phyloP scores from a whole-genome alignment of 2,888 invertebrate genomes.

The Amblyjoppa proteus region DNA sequence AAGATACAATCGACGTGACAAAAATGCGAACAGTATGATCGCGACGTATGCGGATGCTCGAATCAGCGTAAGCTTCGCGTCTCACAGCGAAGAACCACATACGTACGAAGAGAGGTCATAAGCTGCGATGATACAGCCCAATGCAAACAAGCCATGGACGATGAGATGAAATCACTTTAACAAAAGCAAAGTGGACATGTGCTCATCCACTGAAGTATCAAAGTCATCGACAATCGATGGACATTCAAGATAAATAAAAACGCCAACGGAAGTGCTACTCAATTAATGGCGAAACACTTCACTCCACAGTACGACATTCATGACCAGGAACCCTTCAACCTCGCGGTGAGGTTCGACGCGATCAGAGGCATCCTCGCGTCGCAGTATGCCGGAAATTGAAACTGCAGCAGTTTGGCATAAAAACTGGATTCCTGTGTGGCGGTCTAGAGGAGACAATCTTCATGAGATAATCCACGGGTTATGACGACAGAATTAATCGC shows the following conservation, averaged over 20 bases:
- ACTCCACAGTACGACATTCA: conserved; percentile 72
- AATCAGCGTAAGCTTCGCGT: too few relatives aligned
- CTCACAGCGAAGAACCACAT: too few relatives aligned
- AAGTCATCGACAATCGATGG: conserved; percentile 67
- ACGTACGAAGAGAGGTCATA: too few relatives aligned
- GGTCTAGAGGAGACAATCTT: conserved; percentile 77
- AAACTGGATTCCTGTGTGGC: conserved; percentile 77
- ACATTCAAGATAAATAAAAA: conserved; percentile 69
- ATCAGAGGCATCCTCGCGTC: conserved; percentile 72
- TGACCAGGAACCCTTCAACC: conserved; percentile 77
- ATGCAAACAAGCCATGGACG: conserved; percentile 49
- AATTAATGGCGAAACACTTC: conserved; percentile 74
- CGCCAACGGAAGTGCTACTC: conserved; percentile 57
- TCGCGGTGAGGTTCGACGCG: conserved; percentile 74
- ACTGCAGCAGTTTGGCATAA: conserved; percentile 75
- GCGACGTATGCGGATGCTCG: too few relatives aligned
- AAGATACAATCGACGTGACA: too few relatives aligned
- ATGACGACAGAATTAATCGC: too few relatives aligned
- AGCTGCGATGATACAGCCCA: neutral
- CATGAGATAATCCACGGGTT: conserved; percentile 75
- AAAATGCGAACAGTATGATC: too few relatives aligned
- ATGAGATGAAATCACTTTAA: conserved; percentile 47
- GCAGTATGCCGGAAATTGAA: conserved; percentile 70
- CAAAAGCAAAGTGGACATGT: conserved; percentile 55
- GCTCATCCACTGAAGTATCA: conserved; percentile 18